A percentile compares a stretch with the other conserved stretches of the same genome.
Evolutionary conservation across 2,113 vertebrate genomes (phyloP).

Genomic region (Embiotoca jacksoni): DNA sequence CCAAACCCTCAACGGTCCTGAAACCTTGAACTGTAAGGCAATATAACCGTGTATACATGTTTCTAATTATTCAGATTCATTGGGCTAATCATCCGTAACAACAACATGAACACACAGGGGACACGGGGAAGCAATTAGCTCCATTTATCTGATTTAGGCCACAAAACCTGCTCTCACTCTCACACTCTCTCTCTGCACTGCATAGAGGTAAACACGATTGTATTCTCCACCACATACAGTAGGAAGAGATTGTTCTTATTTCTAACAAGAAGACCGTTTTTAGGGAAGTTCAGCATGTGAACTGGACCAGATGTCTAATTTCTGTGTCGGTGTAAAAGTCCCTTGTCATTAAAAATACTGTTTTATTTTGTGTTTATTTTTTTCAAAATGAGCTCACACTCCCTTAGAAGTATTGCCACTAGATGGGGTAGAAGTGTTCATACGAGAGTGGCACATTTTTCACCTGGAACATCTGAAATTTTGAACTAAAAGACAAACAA

Average conservation of each 20-base stretch:
- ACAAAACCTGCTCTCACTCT: conserved; percentile 49
- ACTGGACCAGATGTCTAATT: neutral
- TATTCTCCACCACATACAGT: neutral
- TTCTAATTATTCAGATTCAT: conserved; percentile 82
- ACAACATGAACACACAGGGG: conserved; percentile 78
- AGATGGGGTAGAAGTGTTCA: conserved; percentile 73
- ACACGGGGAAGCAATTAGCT: conserved; percentile 69
- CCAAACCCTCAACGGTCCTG: conserved; percentile 44
- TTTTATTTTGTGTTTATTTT: neutral
- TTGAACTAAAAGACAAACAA: neutral
- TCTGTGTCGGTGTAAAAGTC: neutral
- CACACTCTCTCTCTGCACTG: neutral
- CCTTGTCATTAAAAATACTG: neutral
- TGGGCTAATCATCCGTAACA: conserved; percentile 80
- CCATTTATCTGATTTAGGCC: conserved; percentile 78
- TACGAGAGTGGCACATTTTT: neutral
- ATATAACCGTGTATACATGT: conserved; percentile 78
- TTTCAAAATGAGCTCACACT: neutral
- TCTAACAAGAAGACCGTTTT: neutral
- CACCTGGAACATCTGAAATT: conserved; percentile 11
- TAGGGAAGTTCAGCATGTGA: neutral
- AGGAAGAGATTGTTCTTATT: neutral
- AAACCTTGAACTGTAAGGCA: conserved; percentile 76
- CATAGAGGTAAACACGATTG: conserved; percentile 19
- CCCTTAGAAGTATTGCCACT: conserved; percentile 64